Conservation (phyloP, 2,797 vertebrate species). For the Siniperca undulata region DNA sequence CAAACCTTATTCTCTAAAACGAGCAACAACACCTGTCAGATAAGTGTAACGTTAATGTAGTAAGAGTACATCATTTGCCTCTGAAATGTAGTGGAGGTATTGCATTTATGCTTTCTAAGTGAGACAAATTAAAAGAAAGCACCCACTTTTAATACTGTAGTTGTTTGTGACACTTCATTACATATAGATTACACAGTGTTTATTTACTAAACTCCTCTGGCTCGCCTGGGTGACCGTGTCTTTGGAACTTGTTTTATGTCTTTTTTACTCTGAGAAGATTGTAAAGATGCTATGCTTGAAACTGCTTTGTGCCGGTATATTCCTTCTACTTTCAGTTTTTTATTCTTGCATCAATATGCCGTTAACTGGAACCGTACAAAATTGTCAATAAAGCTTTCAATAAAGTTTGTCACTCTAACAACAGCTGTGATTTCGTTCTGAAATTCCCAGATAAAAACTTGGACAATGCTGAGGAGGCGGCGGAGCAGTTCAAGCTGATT, state of each 20-base stretch:
- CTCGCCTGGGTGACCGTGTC: background rate
- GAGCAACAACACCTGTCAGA: background rate
- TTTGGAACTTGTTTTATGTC: background rate
- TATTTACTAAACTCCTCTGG: background rate
- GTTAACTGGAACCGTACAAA: background rate
- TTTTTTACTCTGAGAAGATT: background rate
- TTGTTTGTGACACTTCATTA: background rate
- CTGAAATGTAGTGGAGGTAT: background rate
- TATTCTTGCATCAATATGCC: background rate
- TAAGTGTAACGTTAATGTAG: too few relatives aligned
- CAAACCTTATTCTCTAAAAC: too few relatives aligned
- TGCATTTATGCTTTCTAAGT: background rate
- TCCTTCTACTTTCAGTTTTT: too few relatives aligned
- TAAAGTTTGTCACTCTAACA: background rate
- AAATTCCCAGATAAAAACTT: constrained; percentile 93
- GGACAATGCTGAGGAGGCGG: constrained; percentile 92
- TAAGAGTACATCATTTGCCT: background rate
- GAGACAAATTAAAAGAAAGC: background rate
- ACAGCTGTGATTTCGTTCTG: background rate
- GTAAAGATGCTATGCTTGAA: too few relatives aligned
- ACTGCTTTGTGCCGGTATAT: too few relatives aligned
- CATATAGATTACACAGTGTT: background rate
- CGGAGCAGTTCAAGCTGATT: constrained; percentile 96
- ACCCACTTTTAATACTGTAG: background rate
- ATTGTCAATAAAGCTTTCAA: background rate